Base-by-base conservation (phyloP, 2,113 vertebrate genomes). In the Cryptotis parvus region DNA sequence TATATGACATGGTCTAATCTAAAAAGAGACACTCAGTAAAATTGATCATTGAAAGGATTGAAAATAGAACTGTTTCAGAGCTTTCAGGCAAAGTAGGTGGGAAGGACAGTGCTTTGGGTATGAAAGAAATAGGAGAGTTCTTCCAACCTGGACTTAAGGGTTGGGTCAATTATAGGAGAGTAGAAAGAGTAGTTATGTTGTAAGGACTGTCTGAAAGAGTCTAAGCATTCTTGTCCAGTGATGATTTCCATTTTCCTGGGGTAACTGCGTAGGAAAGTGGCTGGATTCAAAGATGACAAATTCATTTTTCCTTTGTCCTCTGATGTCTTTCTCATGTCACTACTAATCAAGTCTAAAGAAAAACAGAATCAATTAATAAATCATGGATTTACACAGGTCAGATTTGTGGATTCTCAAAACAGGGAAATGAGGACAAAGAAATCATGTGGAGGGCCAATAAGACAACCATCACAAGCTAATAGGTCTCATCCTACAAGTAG, bases 191-290 rank as follows among this genome's bases (percentile, higher is more conserved):
- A 77, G 12, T 26, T 83, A 0, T 24, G 4, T 35, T 26, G 7
- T 1, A 0, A 68, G 4, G 27, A 11, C 0, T 10, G 5, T 3
- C 20, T 35, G 11, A 9, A 4, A 20, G 15, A 0, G 75, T 3
- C 8, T 15, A 31, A 7, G 4, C 4, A 6, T 52, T 58, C 52
- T 16, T 37, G 9, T 11, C 20, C 2, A 49, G 11, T 1, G 8
- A 27, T n/a, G 24, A 1, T n/a, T n/a, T n/a, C n/a, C 14, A 6
- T 24, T 61, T 3, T 11, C 31, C 1, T 2, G 29, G 3, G 3
- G 4, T 90, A 24, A 74, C 3, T 65, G 27, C 1, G 0, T 1
- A 10, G 9, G 11, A 1, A 86, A 83, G 22, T 73, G 26, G 16
- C n/a, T 35, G 24, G 4, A 9, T 1, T 29, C 7, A 78, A 39